Percentiles rank a stretch among this genome's conserved stretches.
These are phyloP conservation scores for Sturnus vulgaris DNA, from an alignment of 2,113 vertebrate species.

Conservation along the genomic window DNA sequence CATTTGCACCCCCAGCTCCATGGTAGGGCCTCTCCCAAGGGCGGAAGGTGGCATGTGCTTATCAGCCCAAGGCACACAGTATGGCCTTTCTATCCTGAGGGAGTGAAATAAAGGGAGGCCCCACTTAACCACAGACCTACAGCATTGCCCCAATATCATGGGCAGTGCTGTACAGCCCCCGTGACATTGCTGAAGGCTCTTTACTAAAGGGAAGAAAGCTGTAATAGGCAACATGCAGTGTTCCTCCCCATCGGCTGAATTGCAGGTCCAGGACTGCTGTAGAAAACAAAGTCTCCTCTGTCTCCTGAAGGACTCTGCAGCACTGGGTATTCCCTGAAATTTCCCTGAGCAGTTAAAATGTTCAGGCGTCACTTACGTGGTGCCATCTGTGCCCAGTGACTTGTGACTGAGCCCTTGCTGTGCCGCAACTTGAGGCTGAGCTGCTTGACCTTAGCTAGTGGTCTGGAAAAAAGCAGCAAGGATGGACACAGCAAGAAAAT, in stretches of 20 bases:
- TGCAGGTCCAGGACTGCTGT: neutral
- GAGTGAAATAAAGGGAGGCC: neutral
- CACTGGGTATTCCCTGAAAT: neutral
- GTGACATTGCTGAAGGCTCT: neutral
- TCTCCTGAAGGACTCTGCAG: conserved; percentile 22
- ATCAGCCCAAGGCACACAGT: neutral
- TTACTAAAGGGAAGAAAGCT: neutral
- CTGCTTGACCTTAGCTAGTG: conserved; percentile 14
- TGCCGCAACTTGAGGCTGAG: neutral
- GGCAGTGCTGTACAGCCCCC: neutral
- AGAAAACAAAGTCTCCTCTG: neutral
- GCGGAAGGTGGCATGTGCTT: fast-evolving
- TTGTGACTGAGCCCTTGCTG: conserved; percentile 38
- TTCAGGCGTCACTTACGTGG: neutral
- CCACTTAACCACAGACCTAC: neutral
- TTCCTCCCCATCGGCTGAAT: fast-evolving
- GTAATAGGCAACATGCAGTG: neutral
- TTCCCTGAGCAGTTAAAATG: neutral
- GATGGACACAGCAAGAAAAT: neutral
- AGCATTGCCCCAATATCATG: fast-evolving
- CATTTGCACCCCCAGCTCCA: fast-evolving
- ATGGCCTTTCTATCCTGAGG: neutral
- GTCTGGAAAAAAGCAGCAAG: neutral
- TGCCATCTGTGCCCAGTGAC: neutral
- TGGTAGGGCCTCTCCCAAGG: neutral